These are phyloP conservation scores for Menura novaehollandiae DNA, from an alignment of 2,113 vertebrate species.

Conservation along the genomic window DNA sequence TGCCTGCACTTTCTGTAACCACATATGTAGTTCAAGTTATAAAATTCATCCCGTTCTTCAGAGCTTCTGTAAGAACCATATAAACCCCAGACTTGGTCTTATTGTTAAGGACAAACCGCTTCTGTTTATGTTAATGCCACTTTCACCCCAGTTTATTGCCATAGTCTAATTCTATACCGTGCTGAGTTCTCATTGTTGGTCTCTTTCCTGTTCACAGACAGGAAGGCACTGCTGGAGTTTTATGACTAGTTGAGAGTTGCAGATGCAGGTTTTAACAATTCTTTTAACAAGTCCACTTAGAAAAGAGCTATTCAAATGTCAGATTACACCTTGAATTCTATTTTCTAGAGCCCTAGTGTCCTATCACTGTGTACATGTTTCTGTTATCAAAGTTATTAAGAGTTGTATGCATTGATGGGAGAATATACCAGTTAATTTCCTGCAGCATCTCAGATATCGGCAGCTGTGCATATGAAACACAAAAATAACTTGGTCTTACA, in stretches of 20 bases:
- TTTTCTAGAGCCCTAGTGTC: neutral
- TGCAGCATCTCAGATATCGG: neutral
- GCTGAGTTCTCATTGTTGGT: neutral
- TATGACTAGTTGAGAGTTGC: neutral
- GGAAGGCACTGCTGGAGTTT: neutral
- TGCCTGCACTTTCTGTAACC: neutral
- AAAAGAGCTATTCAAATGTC: neutral
- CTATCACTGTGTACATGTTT: neutral
- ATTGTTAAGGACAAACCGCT: neutral
- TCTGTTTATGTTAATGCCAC: neutral
- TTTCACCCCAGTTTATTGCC: neutral
- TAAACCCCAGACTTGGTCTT: neutral
- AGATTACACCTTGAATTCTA: neutral
- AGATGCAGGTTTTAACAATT: neutral
- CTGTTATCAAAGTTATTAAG: neutral
- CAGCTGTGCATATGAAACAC: neutral
- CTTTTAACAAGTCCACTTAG: neutral
- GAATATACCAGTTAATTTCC: neutral
- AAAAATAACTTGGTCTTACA: conserved; percentile 14
- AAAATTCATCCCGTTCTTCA: neutral
- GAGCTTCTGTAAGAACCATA: neutral
- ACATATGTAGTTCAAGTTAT: neutral
- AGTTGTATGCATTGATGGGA: neutral
- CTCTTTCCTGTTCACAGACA: neutral
- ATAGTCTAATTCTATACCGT: neutral